Evolutionary conservation across 2,113 vertebrate species (phyloP).

Genomic region (Phalacrocorax pelagicus): DNA sequence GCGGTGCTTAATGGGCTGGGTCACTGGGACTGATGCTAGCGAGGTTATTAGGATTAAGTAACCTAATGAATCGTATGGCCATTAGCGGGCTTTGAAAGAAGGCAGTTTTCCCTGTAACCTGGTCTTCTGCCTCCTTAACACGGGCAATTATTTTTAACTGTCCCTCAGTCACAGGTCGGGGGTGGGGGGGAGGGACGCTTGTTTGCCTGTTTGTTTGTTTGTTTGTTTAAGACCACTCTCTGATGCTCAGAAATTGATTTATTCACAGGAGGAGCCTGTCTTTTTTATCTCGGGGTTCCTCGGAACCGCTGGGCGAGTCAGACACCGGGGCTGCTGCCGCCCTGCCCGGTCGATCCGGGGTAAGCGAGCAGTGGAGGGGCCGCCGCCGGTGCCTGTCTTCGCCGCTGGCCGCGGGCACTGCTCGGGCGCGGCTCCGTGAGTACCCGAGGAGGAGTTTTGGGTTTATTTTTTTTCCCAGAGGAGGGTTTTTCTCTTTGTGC

Average conservation of each 20-base stretch:
- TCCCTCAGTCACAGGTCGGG: constrained; percentile 1
- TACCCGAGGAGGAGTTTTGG: too few relatives aligned
- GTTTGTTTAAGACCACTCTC: not conserved
- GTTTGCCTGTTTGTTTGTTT: not conserved
- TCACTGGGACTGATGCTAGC: constrained; percentile 56
- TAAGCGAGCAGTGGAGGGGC: too few relatives aligned
- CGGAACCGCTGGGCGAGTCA: not conserved
- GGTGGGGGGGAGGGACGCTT: not conserved
- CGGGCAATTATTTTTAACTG: constrained; percentile 52
- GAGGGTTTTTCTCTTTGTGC: too few relatives aligned
- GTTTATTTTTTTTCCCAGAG: too few relatives aligned
- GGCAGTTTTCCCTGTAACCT: not conserved
- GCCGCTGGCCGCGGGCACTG: too few relatives aligned
- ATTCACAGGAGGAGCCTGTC: not conserved
- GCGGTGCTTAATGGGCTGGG: constrained; percentile 44
- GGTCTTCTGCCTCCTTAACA: constrained; percentile 13
- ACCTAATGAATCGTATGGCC: constrained; percentile 69
- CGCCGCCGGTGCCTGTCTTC: too few relatives aligned
- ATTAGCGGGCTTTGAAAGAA: constrained; percentile 42
- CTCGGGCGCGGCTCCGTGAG: too few relatives aligned
- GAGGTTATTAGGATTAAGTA: constrained; percentile 67
- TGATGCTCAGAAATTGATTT: not conserved
- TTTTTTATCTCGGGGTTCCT: not conserved
- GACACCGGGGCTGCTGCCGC: fast-evolving
- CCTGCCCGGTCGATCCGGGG: too few relatives aligned